Conservation (phyloP, 2,888 invertebrate genomes). For the Eudemis profundana region DNA sequence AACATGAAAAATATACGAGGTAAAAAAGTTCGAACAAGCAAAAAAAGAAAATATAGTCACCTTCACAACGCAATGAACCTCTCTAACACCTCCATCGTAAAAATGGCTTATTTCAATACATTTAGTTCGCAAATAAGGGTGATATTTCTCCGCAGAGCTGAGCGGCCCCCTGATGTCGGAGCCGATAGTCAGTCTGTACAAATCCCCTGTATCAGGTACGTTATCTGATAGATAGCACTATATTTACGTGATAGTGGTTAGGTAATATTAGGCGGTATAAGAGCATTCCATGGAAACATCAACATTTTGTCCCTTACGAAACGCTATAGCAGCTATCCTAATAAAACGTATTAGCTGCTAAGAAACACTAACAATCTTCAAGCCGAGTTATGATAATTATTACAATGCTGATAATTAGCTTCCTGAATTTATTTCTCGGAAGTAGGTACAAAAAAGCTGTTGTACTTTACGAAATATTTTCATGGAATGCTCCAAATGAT, state of each 20-base stretch:
- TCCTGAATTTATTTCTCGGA: too few species aligned
- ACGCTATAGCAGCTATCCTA: too few species aligned
- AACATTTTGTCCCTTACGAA: too few species aligned
- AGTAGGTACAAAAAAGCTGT: too few species aligned
- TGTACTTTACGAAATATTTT: too few species aligned
- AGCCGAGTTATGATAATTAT: too few species aligned
- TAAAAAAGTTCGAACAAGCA: background rate
- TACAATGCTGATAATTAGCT: too few species aligned
- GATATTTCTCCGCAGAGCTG: constrained; percentile 63
- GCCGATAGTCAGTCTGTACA: constrained; percentile 81
- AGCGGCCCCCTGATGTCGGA: constrained; percentile 78
- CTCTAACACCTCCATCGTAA: constrained; percentile 30
- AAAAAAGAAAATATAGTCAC: background rate
- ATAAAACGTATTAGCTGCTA: too few species aligned
- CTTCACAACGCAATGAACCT: background rate
- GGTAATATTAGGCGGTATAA: background rate
- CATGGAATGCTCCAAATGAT: too few species aligned
- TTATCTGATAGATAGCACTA: constrained; percentile 44
- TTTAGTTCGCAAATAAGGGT: constrained; percentile 50
- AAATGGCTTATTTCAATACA: constrained; percentile 16
- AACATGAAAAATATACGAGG: background rate
- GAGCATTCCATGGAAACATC: too few species aligned
- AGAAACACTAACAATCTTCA: too few species aligned
- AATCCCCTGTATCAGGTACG: constrained; percentile 82
- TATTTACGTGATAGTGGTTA: background rate